Evolutionary conservation across 1,140 invertebrate species (phyloP).

Genomic region (Leptinotarsa texana): DNA sequence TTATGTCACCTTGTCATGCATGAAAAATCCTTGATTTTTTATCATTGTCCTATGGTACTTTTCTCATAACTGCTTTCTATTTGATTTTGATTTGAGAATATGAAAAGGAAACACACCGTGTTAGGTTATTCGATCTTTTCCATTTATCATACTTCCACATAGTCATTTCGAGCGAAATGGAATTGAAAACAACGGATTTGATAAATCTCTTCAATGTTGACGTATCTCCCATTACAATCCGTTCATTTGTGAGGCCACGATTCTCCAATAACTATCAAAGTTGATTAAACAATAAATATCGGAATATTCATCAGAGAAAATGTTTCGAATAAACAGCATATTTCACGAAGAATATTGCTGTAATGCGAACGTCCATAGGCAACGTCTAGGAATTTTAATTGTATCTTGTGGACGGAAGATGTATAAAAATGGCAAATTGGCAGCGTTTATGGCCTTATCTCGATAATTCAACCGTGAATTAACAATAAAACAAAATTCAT

Average conservation of each 20-base stretch:
- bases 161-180: background rate
- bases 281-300: conserved; percentile 21
- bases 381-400: conserved; percentile 26
- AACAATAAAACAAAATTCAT: conserved; percentile 18
- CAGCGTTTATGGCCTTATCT: conserved; percentile 19
- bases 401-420: conserved; percentile 17
- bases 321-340: background rate
- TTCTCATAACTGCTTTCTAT: too few relatives aligned
- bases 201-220: conserved; percentile 8
- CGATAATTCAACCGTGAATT: conserved; percentile 17
- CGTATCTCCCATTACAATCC: background rate
- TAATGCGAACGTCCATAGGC: background rate
- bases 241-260: conserved; percentile 12
- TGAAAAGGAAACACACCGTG: background rate
- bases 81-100: too few relatives aligned
- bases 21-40: too few relatives aligned
- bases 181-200: background rate
- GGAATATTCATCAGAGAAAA: conserved; percentile 19
- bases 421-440: conserved; percentile 27
- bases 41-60: too few relatives aligned
- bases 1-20: too few relatives aligned
- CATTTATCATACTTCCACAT: background rate
- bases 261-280: conserved; percentile 21
- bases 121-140: background rate
- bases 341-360: background rate